phyloP scores from a whole-genome alignment of 2,888 invertebrate species.

The Nomada fucata region DNA sequence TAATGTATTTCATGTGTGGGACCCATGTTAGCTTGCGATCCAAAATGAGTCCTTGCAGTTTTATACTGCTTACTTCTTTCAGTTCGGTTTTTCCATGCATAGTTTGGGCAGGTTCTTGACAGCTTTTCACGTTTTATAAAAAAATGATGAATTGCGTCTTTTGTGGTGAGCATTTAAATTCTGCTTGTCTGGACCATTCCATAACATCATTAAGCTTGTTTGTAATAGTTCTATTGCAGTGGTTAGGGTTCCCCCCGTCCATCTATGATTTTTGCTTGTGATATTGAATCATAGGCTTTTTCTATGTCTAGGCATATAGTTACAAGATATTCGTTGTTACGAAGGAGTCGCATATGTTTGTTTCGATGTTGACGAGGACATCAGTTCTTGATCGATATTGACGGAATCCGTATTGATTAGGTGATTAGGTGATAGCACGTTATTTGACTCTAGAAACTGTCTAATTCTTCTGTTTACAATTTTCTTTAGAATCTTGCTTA shows the following conservation, averaged over 20 bases:
- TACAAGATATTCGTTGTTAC: neutral
- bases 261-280: too few species aligned
- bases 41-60: too few species aligned
- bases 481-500: neutral
- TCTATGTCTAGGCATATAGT: neutral
- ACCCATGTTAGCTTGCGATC: too few species aligned
- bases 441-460: neutral
- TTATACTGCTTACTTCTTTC: neutral
- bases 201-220: too few species aligned
- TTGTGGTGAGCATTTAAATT: too few species aligned
- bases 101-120: neutral
- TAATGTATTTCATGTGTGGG: too few species aligned
- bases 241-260: too few species aligned
- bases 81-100: neutral
- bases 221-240: too few species aligned
- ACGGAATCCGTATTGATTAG: neutral
- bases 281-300: neutral
- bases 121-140: too few species aligned
- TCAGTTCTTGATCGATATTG: neutral
- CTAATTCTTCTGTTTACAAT: neutral
- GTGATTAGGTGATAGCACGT: neutral
- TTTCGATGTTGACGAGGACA: neutral
- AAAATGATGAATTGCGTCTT: too few species aligned
- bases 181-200: too few species aligned
- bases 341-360: neutral